These are phyloP conservation scores for Clivina fossor DNA, from an alignment of 2,888 invertebrate genomes.

Conservation along the genomic window DNA sequence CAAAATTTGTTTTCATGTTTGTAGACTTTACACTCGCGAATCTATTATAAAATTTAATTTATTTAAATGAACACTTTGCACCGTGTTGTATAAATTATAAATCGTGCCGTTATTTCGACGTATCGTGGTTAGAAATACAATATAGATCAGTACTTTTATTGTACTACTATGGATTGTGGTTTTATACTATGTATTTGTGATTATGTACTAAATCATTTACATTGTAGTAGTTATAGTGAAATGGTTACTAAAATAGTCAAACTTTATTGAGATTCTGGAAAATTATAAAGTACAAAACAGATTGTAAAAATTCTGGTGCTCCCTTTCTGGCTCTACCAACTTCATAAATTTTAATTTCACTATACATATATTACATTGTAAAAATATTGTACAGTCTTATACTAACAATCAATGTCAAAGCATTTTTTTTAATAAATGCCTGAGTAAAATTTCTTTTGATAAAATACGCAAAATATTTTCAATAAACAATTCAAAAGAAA, in stretches of 20 bases:
- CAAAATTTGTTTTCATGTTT: slow-evolving; percentile 25
- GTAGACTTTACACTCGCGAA: slow-evolving; percentile 6
- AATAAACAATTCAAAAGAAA: no score
- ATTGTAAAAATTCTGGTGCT: slow-evolving; percentile 14
- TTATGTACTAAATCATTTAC: slow-evolving; percentile 5
- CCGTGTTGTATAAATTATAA: slow-evolving; percentile 22
- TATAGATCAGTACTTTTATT: slow-evolving; percentile 19
- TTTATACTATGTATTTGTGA: slow-evolving; percentile 7
- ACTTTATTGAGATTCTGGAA: slow-evolving; percentile 15
- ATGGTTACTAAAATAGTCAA: slow-evolving; percentile 19
- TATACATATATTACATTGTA: slow-evolving; percentile 10
- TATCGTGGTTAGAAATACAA: not conserved
- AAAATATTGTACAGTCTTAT: no score
- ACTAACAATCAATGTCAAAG: slow-evolving; percentile 15
- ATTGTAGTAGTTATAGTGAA: slow-evolving; percentile 12
- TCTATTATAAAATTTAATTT: slow-evolving; percentile 10
- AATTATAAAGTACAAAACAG: slow-evolving; percentile 25
- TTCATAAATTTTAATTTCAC: slow-evolving; percentile 5
- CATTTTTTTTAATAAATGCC: slow-evolving; percentile 4
- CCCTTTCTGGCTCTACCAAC: not conserved
- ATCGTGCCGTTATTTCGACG: slow-evolving; percentile 15
- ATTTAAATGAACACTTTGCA: slow-evolving; percentile 18
- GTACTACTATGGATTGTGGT: slow-evolving; percentile 16
- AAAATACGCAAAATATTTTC: no score
- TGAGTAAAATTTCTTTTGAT: no score